Evolutionary conservation across 2,113 vertebrate genomes (phyloP).

Genomic region (Sinocyclocheilus maitianheensis): DNA sequence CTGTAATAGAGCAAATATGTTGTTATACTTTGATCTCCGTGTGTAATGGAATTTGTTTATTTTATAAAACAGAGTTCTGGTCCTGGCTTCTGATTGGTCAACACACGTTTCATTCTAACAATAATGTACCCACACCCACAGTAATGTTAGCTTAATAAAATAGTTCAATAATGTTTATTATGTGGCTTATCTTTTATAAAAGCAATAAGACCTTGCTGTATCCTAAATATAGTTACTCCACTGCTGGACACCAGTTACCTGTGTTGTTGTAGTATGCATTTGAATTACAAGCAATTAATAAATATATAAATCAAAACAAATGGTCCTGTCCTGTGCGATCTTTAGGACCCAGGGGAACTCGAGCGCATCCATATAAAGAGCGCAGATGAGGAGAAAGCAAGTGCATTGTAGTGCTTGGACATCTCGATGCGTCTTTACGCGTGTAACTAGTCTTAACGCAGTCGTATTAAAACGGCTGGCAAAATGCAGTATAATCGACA

Average conservation of each 20-base stretch:
- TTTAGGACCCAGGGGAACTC: slow-evolving; percentile 61
- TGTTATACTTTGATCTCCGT: not conserved
- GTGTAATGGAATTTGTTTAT: not conserved
- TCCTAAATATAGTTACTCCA: not conserved
- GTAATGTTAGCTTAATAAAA: too few species aligned
- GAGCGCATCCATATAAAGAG: slow-evolving; percentile 35
- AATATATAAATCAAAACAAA: not conserved
- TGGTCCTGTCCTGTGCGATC: not conserved
- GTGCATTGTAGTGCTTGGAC: slow-evolving; percentile 6
- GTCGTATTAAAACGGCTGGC: not conserved
- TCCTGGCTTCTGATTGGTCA: not conserved
- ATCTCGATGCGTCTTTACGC: not conserved
- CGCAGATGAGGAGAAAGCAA: slow-evolving; percentile 8
- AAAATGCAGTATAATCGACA: slow-evolving; percentile 46
- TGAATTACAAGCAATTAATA: not conserved
- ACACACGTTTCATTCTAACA: not conserved
- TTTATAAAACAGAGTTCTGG: not conserved
- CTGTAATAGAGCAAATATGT: too few species aligned
- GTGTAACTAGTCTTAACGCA: not conserved
- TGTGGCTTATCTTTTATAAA: too few species aligned
- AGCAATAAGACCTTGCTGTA: too few species aligned
- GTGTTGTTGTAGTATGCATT: too few species aligned
- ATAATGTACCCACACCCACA: not conserved
- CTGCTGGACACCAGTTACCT: not conserved
- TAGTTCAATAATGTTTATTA: too few species aligned